These are phyloP conservation scores for Hypotaenidia philippensis DNA, from an alignment of 2,797 vertebrate genomes.

Conservation along the genomic window DNA sequence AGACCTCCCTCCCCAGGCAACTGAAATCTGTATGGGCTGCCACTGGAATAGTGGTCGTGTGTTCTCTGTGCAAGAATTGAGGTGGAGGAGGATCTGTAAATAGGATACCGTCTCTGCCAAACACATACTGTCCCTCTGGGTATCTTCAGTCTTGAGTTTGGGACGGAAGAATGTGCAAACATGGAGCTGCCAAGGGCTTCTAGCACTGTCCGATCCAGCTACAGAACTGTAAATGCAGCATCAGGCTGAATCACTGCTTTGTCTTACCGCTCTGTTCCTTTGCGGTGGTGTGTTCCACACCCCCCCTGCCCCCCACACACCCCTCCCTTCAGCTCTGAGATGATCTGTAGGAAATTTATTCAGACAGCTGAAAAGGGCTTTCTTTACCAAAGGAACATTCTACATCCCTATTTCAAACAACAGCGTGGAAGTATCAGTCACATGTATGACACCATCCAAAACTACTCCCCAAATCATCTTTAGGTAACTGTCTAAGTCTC, in stretches of 20 bases:
- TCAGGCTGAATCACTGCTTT: background rate
- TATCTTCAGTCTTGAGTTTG: background rate
- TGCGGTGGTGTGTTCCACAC: background rate
- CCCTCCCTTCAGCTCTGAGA: background rate
- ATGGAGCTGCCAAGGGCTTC: background rate
- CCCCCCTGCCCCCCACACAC: too few species aligned
- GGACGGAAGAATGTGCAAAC: background rate
- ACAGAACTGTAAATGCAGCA: background rate
- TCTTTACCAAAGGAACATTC: background rate
- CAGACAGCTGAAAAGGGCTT: background rate
- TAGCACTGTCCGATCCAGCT: background rate
- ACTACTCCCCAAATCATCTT: background rate
- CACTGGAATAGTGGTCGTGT: background rate
- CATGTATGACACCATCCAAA: background rate
- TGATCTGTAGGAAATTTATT: background rate
- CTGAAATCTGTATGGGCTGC: background rate
- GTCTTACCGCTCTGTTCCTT: background rate
- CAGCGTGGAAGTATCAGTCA: fast-evolving
- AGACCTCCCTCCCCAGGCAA: background rate
- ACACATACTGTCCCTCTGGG: fast-evolving
- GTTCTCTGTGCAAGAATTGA: background rate
- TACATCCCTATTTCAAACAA: background rate
- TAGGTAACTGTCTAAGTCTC: background rate
- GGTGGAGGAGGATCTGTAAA: background rate
- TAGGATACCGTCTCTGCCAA: background rate